These are phyloP conservation scores for Progne subis DNA, from an alignment of 2,113 vertebrate species.

Conservation along the genomic window DNA sequence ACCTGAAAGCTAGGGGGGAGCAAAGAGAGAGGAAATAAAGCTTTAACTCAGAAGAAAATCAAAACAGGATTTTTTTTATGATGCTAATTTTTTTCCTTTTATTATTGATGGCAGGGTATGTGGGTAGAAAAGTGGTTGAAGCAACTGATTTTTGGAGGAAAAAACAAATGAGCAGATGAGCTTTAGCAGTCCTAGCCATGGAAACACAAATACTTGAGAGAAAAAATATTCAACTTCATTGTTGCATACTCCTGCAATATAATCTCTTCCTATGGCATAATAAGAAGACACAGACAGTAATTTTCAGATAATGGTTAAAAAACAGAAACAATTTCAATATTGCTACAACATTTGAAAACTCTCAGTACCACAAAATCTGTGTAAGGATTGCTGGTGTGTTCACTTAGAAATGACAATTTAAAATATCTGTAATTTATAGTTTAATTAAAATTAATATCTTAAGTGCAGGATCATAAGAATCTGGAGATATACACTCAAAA, in stretches of 20 bases:
- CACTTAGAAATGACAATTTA: neutral
- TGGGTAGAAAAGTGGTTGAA: rapidly evolving
- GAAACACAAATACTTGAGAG: neutral
- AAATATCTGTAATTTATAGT: neutral
- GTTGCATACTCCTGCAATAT: neutral
- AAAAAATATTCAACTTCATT: neutral
- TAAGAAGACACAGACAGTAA: neutral
- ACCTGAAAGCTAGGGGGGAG: neutral
- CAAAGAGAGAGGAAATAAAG: neutral
- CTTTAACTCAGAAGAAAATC: neutral
- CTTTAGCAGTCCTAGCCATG: neutral
- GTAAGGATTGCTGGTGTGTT: neutral
- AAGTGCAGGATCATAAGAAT: neutral
- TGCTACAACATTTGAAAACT: neutral
- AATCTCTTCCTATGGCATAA: neutral
- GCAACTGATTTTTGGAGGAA: neutral
- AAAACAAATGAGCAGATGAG: neutral
- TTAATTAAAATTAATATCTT: neutral
- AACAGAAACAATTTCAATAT: neutral
- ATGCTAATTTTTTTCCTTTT: neutral
- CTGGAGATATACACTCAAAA: neutral
- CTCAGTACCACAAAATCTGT: neutral
- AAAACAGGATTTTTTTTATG: neutral
- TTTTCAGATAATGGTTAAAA: neutral
- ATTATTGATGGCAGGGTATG: neutral